Evolutionary conservation across 1,140 invertebrate genomes (phyloP), one percentile per base, ranked within the genome.

Genomic region (Atta cephalotes): DNA sequence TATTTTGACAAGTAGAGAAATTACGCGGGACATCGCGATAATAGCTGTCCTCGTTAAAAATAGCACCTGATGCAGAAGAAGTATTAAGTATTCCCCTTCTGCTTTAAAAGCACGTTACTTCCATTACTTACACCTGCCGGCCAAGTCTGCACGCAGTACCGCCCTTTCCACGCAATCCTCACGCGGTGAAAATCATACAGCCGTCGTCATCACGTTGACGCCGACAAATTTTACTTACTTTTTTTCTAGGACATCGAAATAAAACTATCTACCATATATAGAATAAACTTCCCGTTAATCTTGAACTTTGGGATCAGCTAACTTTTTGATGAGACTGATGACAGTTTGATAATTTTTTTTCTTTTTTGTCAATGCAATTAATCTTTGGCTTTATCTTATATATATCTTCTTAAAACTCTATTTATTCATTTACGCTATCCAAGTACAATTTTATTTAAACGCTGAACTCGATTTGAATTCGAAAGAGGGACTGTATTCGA

Each of bases 41-140:
- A 85, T 77, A 86, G 49, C 74, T 82, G 77, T 68, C 72, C 74
- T 72, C 66, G 45, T 88, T 84, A 87, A 84, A 87, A 87, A 90
- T 82, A 90, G 90, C 87, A 88, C 66, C 63, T 81, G 84, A 87
- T 78, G 87, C 87, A 88, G 89, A 90, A 90, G 76, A 90, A 90
- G 85, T 87, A 91, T 90, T 91, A 91, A 91, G 63, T 90, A 91
- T 91, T 91, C 90, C 90, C 90, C 86, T 70, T 65, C 79, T 88
- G 77, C 66, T 88, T 91, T 76, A 90, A 91, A 90, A 87, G 89
- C 90, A 91, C 87, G 89, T 91, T 91, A 91, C 79, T 88, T 90
- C 79, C 86, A 90, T 89, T 87, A 90, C 78, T 87, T 90, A 91
- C 90, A 91, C 90, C 90, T 91, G 90, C 87, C 71, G 71, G 70